Conservation (phyloP, 2,113 vertebrate species). For the Oenanthe melanoleuca region DNA sequence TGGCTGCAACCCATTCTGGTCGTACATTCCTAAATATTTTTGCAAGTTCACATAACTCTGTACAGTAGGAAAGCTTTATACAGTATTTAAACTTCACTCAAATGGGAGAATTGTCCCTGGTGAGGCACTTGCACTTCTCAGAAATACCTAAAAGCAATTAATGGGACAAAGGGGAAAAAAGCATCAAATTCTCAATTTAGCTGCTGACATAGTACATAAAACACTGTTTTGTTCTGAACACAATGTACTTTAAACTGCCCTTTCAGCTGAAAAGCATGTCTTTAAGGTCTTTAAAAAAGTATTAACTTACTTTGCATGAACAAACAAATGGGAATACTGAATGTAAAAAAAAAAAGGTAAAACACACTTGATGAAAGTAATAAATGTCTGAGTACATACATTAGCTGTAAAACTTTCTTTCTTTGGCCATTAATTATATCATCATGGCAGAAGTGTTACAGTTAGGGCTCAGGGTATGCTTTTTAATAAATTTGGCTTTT, state of each 20-base stretch:
- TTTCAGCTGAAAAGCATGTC: conserved; percentile 30
- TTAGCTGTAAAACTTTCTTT: background rate
- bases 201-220: conserved; percentile 25
- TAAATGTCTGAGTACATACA: background rate
- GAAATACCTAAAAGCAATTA: conserved; percentile 42
- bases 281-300: conserved; percentile 28
- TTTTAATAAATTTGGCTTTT: background rate
- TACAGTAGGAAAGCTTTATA: conserved; percentile 23
- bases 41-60: background rate
- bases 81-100: background rate
- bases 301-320: conserved; percentile 38
- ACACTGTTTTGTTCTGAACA: conserved; percentile 40
- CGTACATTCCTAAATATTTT: conserved; percentile 41
- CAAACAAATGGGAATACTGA: conserved; percentile 24
- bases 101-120: conserved; percentile 5
- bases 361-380: background rate
- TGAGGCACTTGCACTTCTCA: conserved; percentile 9
- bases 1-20: background rate
- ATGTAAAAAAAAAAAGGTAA: background rate
- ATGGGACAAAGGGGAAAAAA: conserved; percentile 24
- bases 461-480: background rate
- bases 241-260: conserved; percentile 5
- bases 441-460: background rate
- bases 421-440: background rate
- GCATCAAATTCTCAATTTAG: conserved; percentile 31